phyloP scores from a whole-genome alignment of 2,888 invertebrate genomes.

The Rapana venosa region DNA sequence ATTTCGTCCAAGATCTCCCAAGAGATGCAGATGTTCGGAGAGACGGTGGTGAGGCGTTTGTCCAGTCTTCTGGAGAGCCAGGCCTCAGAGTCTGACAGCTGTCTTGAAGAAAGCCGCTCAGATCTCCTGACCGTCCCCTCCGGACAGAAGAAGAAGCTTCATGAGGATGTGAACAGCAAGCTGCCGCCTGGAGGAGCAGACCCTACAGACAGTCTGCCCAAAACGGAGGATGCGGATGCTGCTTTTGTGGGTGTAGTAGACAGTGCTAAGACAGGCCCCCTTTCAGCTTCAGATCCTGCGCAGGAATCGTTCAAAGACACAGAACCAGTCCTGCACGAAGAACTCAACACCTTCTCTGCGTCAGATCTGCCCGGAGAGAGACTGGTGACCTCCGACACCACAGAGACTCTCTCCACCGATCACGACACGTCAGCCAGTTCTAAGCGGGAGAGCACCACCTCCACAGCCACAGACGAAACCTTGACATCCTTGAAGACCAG shows the following conservation, averaged over 20 bases:
- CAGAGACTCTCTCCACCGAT: constrained; percentile 36
- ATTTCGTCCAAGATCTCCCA: constrained; percentile 41
- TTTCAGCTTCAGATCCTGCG: too few relatives aligned
- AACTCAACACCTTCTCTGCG: constrained; percentile 29
- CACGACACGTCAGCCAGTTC: constrained; percentile 40
- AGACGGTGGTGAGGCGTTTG: constrained; percentile 63
- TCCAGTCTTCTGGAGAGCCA: constrained; percentile 63
- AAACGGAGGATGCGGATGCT: neutral
- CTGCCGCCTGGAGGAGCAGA: neutral
- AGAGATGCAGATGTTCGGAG: constrained; percentile 59
- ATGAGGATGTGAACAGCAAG: neutral
- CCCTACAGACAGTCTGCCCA: neutral
- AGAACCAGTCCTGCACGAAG: constrained; percentile 17
- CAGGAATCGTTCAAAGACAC: neutral
- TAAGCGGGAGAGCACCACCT: constrained; percentile 36
- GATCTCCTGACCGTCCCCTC: neutral
- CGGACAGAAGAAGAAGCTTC: neutral
- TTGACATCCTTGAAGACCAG: constrained; percentile 41
- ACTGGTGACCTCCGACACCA: constrained; percentile 28
- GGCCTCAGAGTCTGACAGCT: constrained; percentile 41
- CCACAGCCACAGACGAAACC: constrained; percentile 42
- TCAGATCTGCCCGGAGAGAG: constrained; percentile 29
- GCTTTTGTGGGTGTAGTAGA: too few relatives aligned
- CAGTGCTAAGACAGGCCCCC: too few relatives aligned
- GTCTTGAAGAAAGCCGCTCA: constrained; percentile 6